A percentile compares a stretch with the other conserved stretches of the same genome.
Evolutionary conservation across 2,888 invertebrate genomes (phyloP).

Genomic region (Piscicola geometra): DNA sequence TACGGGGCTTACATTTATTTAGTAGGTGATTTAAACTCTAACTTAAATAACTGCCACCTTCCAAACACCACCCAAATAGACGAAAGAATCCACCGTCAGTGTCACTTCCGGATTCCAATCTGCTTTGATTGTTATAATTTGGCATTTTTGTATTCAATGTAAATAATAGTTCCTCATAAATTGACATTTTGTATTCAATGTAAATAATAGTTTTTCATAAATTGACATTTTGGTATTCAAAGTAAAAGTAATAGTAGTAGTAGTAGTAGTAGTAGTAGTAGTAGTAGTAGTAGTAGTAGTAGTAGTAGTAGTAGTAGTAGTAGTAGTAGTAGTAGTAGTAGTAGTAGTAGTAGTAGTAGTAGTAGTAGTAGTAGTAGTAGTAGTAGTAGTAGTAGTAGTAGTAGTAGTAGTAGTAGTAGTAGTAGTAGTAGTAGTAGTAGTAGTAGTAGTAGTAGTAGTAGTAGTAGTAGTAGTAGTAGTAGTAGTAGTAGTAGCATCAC

Average conservation of each 20-base stretch:
- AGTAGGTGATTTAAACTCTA: too few species aligned
- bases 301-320: constrained; percentile 11
- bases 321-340: constrained; percentile 17
- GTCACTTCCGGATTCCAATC: too few species aligned
- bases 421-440: constrained; percentile 24
- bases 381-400: constrained; percentile 22
- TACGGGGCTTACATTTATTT: too few species aligned
- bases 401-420: constrained; percentile 24
- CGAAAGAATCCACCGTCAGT: too few species aligned
- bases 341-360: constrained; percentile 15
- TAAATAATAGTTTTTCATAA: too few species aligned
- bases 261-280: constrained; percentile 17
- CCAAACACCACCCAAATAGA: too few species aligned
- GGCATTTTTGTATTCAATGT: too few species aligned
- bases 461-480: constrained; percentile 24
- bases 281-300: constrained; percentile 8
- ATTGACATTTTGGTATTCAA: too few species aligned
- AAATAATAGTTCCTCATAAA: too few species aligned
- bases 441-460: constrained; percentile 24
- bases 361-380: constrained; percentile 13
- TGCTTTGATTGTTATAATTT: too few species aligned
- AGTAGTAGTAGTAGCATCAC: constrained; percentile 16
- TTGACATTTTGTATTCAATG: too few species aligned
- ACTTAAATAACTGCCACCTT: too few species aligned
- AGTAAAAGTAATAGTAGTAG: neutral